Conservation (phyloP, 1,140 invertebrate species). For the Fragariocoptes setiger region DNA sequence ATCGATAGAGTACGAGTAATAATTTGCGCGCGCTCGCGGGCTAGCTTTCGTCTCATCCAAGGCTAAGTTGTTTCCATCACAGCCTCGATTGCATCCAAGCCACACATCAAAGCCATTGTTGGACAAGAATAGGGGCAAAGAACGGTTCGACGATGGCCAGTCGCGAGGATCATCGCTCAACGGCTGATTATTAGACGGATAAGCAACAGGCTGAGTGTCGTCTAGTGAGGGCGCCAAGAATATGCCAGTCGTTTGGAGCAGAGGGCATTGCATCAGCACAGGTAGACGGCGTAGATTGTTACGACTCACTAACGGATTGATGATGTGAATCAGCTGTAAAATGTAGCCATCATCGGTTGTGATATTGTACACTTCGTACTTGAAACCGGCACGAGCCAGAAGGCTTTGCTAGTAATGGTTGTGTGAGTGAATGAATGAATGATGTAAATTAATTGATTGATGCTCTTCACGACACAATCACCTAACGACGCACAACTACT, state of each 20-base stretch:
- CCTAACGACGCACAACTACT: no score
- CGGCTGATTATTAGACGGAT: neutral
- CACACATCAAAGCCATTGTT: neutral
- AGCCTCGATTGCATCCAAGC: neutral
- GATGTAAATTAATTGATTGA: no score
- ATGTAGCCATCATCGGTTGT: neutral
- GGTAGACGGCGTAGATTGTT: neutral
- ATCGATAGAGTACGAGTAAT: neutral
- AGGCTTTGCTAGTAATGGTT: conserved; percentile 1
- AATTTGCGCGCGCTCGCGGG: neutral
- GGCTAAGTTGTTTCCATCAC: neutral
- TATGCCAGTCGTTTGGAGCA: neutral
- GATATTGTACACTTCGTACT: neutral
- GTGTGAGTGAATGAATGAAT: no score
- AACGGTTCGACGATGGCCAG: neutral
- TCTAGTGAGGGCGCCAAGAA: neutral
- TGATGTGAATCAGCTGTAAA: neutral
- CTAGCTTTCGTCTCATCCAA: neutral
- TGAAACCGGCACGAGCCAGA: no score
- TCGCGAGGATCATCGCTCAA: neutral
- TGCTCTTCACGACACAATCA: no score
- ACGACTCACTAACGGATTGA: neutral
- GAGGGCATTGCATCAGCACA: no score
- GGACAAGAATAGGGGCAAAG: neutral
- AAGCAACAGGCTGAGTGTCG: neutral